Conservation (phyloP, 2,888 invertebrate genomes). For the Tipula vernalis region DNA sequence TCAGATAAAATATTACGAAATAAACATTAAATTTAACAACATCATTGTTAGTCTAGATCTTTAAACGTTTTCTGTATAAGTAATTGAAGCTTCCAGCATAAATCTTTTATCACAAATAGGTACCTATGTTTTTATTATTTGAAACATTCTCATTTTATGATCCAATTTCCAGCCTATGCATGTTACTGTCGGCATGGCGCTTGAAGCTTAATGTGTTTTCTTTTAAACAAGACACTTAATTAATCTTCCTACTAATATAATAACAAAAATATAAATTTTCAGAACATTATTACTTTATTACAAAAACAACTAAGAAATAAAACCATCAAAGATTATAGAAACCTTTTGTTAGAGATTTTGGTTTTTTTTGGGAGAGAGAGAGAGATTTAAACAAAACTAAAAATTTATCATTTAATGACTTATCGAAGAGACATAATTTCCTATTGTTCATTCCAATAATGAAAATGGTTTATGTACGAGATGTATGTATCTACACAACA, state of each 20-base stretch:
- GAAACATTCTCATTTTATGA: too few species aligned
- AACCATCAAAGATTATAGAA: not conserved
- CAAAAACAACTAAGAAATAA: not conserved
- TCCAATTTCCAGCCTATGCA: too few species aligned
- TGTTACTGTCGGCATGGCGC: too few species aligned
- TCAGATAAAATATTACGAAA: too few species aligned
- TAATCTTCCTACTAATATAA: not conserved
- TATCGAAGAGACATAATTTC: not conserved
- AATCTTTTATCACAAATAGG: too few species aligned
- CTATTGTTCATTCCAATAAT: not conserved
- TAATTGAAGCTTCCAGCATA: too few species aligned
- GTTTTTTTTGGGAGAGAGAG: not conserved
- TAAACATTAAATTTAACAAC: too few species aligned
- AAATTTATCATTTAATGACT: not conserved
- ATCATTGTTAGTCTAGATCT: too few species aligned
- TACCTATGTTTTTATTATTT: too few species aligned
- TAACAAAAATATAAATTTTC: not conserved
- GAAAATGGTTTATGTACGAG: not conserved
- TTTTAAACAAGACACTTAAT: not conserved
- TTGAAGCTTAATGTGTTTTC: too few species aligned
- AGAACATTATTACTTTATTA: not conserved
- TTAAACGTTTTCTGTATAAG: too few species aligned
- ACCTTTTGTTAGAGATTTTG: not conserved
- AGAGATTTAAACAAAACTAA: not conserved
- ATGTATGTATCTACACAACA: not conserved